Evolutionary conservation across 2,888 invertebrate species (phyloP).

Genomic region (Caenorhabditis sp.): DNA sequence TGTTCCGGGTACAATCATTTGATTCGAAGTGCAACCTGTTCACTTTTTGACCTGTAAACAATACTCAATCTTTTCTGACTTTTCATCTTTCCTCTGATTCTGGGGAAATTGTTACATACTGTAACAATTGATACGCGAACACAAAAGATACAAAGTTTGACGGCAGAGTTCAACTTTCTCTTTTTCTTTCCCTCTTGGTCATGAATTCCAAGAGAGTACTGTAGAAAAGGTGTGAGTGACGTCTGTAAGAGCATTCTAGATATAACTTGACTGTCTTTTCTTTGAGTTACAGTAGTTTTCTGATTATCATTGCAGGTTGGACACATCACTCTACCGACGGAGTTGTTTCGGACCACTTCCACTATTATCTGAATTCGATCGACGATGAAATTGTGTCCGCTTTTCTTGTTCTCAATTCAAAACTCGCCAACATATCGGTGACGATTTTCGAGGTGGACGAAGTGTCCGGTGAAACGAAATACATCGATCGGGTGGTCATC

Average conservation of each 20-base stretch:
- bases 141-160: conserved; percentile 9
- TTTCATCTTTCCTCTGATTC: background rate
- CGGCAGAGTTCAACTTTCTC: conserved; percentile 17
- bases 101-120: background rate
- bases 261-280: too few relatives aligned
- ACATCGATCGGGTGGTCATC: conserved; percentile 27
- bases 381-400: conserved; percentile 15
- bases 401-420: conserved; percentile 17
- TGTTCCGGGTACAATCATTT: conserved; percentile 11
- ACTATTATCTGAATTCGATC: conserved; percentile 18
- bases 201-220: background rate
- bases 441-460: conserved; percentile 40
- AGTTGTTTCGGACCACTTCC: conserved; percentile 36
- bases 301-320: conserved; percentile 33
- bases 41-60: background rate
- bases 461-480: conserved; percentile 27
- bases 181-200: conserved; percentile 1
- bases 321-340: conserved; percentile 22
- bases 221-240: conserved; percentile 20
- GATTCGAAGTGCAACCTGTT: background rate
- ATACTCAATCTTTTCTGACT: background rate
- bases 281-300: background rate
- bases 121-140: background rate
- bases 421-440: conserved; percentile 3
- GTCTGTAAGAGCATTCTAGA: background rate